phyloP scores from a whole-genome alignment of 1,140 invertebrate genomes.

The Ceratina australensis region DNA sequence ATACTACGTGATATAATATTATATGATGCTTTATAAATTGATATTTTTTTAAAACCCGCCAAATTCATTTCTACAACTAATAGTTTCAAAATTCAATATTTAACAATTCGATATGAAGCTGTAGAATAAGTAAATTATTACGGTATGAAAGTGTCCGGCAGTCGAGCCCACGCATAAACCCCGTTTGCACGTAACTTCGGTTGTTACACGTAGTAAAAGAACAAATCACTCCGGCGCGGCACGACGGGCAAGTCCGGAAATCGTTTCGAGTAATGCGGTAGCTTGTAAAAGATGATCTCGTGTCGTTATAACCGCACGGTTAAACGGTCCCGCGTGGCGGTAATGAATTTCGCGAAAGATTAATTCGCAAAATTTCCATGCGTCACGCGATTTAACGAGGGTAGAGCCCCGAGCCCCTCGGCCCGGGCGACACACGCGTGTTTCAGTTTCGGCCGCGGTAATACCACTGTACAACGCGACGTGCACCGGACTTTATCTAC shows the following conservation, averaged over 20 bases:
- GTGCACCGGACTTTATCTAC: slow-evolving; percentile 32
- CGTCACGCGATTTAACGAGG: slow-evolving; percentile 50
- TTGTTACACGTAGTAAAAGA: not conserved
- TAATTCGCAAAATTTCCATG: slow-evolving; percentile 47
- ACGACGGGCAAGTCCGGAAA: no score
- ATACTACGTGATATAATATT: no score
- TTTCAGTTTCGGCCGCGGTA: slow-evolving; percentile 26
- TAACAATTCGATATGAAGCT: no score
- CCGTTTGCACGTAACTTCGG: no score
- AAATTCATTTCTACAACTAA: no score
- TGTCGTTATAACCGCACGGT: slow-evolving; percentile 42
- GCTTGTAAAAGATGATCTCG: slow-evolving; percentile 33
- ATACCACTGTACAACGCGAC: not conserved
- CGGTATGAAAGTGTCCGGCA: no score
- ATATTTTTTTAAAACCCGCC: no score
- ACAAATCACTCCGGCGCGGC: no score
- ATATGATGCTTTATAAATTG: no score
- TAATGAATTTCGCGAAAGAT: slow-evolving; percentile 51
- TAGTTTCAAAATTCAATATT: no score
- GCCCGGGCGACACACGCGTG: slow-evolving; percentile 11
- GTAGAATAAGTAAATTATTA: no score
- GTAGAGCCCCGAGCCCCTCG: not conserved
- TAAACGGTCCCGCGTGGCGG: slow-evolving; percentile 18
- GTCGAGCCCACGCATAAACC: no score
- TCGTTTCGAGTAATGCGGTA: slow-evolving; percentile 21